Conservation (phyloP, 1,140 invertebrate genomes). For the Caenorhabditis inopinata region DNA sequence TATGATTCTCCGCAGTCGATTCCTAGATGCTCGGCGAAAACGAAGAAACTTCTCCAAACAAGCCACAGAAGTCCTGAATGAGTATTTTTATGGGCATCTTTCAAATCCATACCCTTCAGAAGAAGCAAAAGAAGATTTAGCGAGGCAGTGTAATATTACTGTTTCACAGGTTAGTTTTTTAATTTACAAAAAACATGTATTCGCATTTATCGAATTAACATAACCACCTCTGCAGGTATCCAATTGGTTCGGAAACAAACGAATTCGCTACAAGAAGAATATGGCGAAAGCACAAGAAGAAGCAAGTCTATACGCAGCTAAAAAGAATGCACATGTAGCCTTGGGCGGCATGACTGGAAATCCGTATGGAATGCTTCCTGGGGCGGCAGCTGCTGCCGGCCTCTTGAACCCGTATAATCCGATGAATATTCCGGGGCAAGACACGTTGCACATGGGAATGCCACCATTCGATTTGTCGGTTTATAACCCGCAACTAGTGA, state of each 20-base stretch:
- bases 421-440: constrained; percentile 47
- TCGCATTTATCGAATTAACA: background rate
- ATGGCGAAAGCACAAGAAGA: constrained; percentile 99
- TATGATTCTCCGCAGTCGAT: constrained; percentile 87
- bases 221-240: constrained; percentile 67
- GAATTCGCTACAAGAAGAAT: constrained; percentile 99
- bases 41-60: constrained; percentile 99
- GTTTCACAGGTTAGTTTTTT: constrained; percentile 75
- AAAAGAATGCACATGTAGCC: constrained; percentile 76
- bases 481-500: constrained; percentile 48
- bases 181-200: background rate
- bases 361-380: constrained; percentile 57
- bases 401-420: constrained; percentile 52
- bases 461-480: constrained; percentile 46
- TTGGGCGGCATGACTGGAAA: constrained; percentile 29
- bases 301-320: constrained; percentile 97
- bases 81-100: constrained; percentile 99
- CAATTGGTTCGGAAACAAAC: constrained; percentile 98
- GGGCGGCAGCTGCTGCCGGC: constrained; percentile 50
- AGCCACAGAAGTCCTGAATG: constrained; percentile 97
- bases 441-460: constrained; percentile 49
- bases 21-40: constrained; percentile 78
- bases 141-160: constrained; percentile 98
- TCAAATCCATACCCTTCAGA: constrained; percentile 99
- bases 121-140: constrained; percentile 98